Percentiles rank a stretch among this genome's conserved stretches.
Evolutionary conservation across 2,113 vertebrate genomes (phyloP).

Genomic region (Laticauda colubrina): DNA sequence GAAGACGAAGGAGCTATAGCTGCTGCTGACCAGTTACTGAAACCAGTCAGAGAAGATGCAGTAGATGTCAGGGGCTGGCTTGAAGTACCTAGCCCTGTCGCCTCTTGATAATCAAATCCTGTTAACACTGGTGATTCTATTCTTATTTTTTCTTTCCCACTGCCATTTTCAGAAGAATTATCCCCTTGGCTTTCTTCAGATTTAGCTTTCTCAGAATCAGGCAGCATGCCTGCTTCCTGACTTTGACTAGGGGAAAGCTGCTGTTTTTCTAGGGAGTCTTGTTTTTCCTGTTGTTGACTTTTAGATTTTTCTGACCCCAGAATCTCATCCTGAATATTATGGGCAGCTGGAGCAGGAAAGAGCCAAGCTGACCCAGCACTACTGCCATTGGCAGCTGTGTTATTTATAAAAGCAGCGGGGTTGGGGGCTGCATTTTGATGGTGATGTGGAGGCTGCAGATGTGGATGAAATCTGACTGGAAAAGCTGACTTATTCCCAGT

Average conservation of each 20-base stretch:
- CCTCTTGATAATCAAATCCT: constrained; percentile 95
- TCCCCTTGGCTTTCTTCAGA: constrained; percentile 85
- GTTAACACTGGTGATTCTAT: constrained; percentile 92
- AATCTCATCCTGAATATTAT: constrained; percentile 99
- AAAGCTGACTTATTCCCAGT: constrained; percentile 96
- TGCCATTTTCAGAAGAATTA: constrained; percentile 84
- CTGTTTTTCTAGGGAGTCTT: constrained; percentile 94
- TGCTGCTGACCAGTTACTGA: constrained; percentile 97
- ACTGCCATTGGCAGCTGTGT: constrained; percentile 92
- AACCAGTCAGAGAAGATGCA: constrained; percentile 91
- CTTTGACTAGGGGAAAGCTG: constrained; percentile 85
- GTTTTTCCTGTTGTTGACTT: constrained; percentile 91
- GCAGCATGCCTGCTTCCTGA: constrained; percentile 87
- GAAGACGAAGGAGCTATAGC: constrained; percentile 93
- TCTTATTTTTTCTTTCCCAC: constrained; percentile 90
- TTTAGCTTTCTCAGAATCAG: constrained; percentile 86
- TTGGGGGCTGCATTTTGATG: constrained; percentile 92
- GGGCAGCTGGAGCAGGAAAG: constrained; percentile 89
- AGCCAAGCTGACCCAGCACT: constrained; percentile 95
- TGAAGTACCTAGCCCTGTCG: constrained; percentile 86
- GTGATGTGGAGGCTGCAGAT: constrained; percentile 94
- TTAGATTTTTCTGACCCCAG: constrained; percentile 96
- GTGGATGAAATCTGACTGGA: constrained; percentile 96
- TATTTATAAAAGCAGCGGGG: constrained; percentile 95
- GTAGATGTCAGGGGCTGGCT: constrained; percentile 90